These are phyloP conservation scores for Lutraria rhynchaena DNA, from an alignment of 1,140 invertebrate species.

Conservation along the genomic window DNA sequence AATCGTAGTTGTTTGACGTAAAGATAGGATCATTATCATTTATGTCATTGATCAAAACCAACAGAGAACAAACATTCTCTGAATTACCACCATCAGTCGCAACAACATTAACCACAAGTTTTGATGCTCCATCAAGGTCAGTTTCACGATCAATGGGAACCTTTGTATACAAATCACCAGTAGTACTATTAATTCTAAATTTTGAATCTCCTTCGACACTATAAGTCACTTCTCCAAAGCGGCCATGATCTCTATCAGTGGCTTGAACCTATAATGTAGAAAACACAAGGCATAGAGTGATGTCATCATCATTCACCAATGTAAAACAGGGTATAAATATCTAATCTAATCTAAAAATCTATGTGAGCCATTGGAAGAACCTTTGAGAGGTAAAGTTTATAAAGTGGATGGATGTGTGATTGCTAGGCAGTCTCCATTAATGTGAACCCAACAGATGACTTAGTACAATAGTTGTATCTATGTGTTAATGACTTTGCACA, in stretches of 20 bases:
- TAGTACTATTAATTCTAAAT: conserved; percentile 60
- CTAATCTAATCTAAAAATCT: too few relatives aligned
- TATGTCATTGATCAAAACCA: conserved; percentile 92
- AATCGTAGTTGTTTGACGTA: conserved; percentile 96
- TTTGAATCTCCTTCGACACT: conserved; percentile 21
- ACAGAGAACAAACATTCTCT: conserved; percentile 44
- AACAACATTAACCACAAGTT: conserved; percentile 34
- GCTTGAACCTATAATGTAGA: conserved; percentile 86
- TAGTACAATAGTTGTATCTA: too few relatives aligned
- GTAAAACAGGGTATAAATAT: neutral
- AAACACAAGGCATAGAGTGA: neutral
- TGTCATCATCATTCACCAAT: neutral
- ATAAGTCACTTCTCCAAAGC: conserved; percentile 93
- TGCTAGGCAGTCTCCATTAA: too few relatives aligned
- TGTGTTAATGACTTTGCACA: too few relatives aligned
- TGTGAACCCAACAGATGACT: too few relatives aligned
- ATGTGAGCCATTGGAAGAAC: too few relatives aligned
- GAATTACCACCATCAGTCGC: conserved; percentile 41
- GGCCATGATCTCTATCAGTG: conserved; percentile 92
- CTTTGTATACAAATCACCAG: conserved; percentile 53
- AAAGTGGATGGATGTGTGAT: too few relatives aligned
- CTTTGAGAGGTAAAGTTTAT: too few relatives aligned
- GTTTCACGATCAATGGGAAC: conserved; percentile 61
- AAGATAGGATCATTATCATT: conserved; percentile 99
- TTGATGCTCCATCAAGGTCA: neutral